phyloP scores from a whole-genome alignment of 2,888 invertebrate genomes.

The Drosophila pseudotakahashii region DNA sequence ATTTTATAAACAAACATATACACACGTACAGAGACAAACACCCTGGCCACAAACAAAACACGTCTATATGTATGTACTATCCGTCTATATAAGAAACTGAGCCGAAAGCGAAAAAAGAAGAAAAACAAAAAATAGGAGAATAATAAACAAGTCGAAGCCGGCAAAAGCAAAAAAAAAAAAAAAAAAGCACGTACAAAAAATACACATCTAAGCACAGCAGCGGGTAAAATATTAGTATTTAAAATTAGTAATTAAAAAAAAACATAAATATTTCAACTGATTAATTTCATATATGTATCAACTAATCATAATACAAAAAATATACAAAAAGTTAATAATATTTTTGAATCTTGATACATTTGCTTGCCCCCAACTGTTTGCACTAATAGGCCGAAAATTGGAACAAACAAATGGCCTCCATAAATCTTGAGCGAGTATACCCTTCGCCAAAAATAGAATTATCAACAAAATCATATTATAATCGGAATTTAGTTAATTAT shows the following conservation, averaged over 20 bases:
- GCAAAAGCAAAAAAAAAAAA: constrained; percentile 51
- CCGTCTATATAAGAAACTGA: constrained; percentile 39
- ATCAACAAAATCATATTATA: neutral
- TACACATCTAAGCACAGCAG: constrained; percentile 10
- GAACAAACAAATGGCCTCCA: constrained; percentile 4
- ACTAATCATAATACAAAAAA: neutral
- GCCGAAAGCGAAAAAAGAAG: constrained; percentile 50
- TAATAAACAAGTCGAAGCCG: constrained; percentile 65
- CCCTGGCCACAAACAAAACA: constrained; percentile 21
- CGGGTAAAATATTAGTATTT: neutral
- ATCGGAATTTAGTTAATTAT: constrained; percentile 1
- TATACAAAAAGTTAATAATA: no score
- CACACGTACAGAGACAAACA: constrained; percentile 12
- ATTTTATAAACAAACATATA: constrained; percentile 70
- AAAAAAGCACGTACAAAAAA: constrained; percentile 8
- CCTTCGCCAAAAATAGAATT: constrained; percentile 7
- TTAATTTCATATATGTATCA: no score
- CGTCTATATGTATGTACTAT: constrained; percentile 14
- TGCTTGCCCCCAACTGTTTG: neutral
- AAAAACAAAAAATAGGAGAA: constrained; percentile 42
- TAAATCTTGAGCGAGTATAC: neutral
- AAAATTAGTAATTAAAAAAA: neutral
- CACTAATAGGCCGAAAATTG: neutral
- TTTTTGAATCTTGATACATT: neutral
- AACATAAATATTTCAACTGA: neutral